Base-by-base conservation (phyloP, 2,113 vertebrate species). In the Aspiorhynchus laticeps region DNA sequence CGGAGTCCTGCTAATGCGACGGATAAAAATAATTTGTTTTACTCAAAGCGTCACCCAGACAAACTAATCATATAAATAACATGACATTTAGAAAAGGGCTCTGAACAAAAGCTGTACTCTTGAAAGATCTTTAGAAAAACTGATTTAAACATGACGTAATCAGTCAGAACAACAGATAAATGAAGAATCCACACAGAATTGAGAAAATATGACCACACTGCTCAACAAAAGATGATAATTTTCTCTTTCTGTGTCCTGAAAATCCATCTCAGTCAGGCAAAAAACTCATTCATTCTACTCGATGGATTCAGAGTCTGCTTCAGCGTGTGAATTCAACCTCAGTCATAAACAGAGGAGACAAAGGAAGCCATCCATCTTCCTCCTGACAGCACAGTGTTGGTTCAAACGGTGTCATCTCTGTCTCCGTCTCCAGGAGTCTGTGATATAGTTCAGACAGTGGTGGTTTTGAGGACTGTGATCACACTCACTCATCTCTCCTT, bases 401-500 rank as follows among this genome's bases (percentile, higher is more conserved):
- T 86, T 86, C 31, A 80, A 59, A 41, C 10, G 0, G 48, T 61
- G 21, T 74, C 80, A 41, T 19, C 10, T 80, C 65, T 86, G 43
- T 71, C 28, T 78, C 38, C 19, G 43, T 63, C 26, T 63, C 36
- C 11, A 36, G 31, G 21, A 85, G 82, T 15, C 46, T 28, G 51
- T 41, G 69, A 24, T 56, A 6, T 59, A 84, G 33, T 17, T 61
- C 1, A 75, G 69, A 75, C 36, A 1, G 84, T 41, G 75, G 51
- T 82, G 78, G 21, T 33, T 81, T 43, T 81, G 36, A 81, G 75
- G 51, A 41, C 67, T 81, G 65, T 74, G 77, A 81, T 86, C 85
- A 61, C 61, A 73, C 85, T 56, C 10, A 10, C 78, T 81, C 26
- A 28, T 76, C 21, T 75, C 51, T 46, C 51, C 33, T 51, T 86